Evolutionary conservation across 1,140 invertebrate genomes (phyloP).

Genomic region (Procambarus clarkii): DNA sequence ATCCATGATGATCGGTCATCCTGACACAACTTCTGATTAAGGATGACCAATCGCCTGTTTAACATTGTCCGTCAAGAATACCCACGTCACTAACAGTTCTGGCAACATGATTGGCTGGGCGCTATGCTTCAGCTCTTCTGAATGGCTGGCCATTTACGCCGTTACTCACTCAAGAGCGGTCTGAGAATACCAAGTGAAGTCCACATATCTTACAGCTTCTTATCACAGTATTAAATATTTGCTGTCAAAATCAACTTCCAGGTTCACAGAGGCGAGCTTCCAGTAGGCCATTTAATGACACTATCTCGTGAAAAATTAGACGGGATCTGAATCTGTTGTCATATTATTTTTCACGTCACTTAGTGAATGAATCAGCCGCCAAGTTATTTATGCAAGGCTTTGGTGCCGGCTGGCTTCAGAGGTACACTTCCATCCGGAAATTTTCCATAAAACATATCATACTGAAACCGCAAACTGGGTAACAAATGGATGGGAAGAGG

Average conservation of each 20-base stretch:
- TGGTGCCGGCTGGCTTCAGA: background rate
- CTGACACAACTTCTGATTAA: background rate
- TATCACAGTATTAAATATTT: conserved; percentile 17
- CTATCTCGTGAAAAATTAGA: conserved; percentile 53
- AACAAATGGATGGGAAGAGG: too few relatives aligned
- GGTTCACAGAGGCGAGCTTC: background rate
- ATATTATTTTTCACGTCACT: conserved; percentile 40
- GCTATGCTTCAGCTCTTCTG: background rate
- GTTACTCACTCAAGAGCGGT: background rate
- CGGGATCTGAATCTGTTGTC: conserved; percentile 19
- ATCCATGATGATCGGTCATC: conserved; percentile 1
- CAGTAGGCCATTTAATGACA: conserved; percentile 39
- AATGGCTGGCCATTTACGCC: background rate
- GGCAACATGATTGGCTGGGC: background rate
- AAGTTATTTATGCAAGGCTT: background rate
- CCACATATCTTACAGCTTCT: conserved; percentile 16
- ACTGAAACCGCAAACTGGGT: too few relatives aligned
- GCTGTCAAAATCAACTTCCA: conserved; percentile 37
- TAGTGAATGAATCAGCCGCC: background rate
- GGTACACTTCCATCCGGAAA: background rate
- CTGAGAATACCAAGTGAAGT: conserved; percentile 5
- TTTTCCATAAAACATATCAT: background rate
- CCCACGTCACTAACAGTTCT: background rate
- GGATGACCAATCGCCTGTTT: background rate
- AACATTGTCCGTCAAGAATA: background rate